These are phyloP conservation scores for Pristiophorus japonicus DNA, from an alignment of 2,113 vertebrate species.

Conservation along the genomic window DNA sequence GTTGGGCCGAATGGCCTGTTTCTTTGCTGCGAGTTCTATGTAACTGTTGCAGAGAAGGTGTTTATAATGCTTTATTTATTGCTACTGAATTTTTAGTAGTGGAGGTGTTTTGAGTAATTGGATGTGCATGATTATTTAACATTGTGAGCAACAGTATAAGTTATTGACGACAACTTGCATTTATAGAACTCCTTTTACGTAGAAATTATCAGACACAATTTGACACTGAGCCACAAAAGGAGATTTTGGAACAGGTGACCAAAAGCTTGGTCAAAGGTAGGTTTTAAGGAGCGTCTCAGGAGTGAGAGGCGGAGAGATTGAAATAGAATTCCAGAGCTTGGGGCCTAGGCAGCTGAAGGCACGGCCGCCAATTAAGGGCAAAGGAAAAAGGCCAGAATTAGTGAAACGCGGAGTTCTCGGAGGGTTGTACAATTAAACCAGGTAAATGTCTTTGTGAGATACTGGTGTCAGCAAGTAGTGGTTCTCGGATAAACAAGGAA, in stretches of 20 bases:
- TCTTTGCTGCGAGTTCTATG: background rate
- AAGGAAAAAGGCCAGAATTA: background rate
- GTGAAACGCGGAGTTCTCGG: background rate
- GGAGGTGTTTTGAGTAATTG: background rate
- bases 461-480: background rate
- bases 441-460: background rate
- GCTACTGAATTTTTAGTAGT: background rate
- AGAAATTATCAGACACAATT: background rate
- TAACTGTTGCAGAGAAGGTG: background rate
- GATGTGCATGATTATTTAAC: no score
- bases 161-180: background rate
- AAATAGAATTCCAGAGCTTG: background rate
- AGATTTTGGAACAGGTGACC: background rate
- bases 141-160: background rate
- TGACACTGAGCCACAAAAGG: background rate
- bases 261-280: background rate
- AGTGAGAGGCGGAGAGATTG: background rate
- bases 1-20: background rate
- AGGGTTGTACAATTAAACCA: background rate
- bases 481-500: background rate
- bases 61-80: background rate
- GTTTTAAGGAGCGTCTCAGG: background rate
- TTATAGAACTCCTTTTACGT: background rate
- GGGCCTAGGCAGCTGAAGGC: background rate
- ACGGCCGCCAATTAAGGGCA: background rate